Percentiles rank a stretch among this genome's conserved stretches.
Conservation (phyloP, 2,888 invertebrate species). For the Eilema sororculum region DNA sequence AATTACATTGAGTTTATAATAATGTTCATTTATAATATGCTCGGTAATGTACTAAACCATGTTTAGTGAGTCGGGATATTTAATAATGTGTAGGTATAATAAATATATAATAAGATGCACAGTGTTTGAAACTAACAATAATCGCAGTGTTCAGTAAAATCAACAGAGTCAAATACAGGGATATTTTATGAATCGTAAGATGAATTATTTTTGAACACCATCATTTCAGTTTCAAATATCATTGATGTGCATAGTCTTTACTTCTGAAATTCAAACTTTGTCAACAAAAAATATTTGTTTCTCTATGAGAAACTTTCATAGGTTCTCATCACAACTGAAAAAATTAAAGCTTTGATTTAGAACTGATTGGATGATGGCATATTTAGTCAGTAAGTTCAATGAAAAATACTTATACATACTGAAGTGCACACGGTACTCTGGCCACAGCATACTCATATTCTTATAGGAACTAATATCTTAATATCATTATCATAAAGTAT, state of each 20-base stretch:
- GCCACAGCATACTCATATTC: constrained; percentile 55
- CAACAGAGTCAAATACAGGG: constrained; percentile 86
- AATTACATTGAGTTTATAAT: not conserved
- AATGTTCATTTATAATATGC: no score
- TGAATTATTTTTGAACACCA: constrained; percentile 67
- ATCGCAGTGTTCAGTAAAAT: constrained; percentile 81
- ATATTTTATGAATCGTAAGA: constrained; percentile 81
- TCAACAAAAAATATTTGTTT: constrained; percentile 44
- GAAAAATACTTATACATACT: constrained; percentile 60
- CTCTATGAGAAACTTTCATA: constrained; percentile 50
- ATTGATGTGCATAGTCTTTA: constrained; percentile 50
- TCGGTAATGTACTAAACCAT: not conserved
- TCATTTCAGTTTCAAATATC: constrained; percentile 60
- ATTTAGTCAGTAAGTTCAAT: constrained; percentile 70
- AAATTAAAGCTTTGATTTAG: constrained; percentile 85
- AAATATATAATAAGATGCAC: constrained; percentile 29
- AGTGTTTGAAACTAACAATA: constrained; percentile 74
- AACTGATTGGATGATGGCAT: constrained; percentile 81
- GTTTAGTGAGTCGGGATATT: not conserved
- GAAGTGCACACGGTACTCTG: constrained; percentile 72
- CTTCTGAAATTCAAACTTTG: constrained; percentile 50
- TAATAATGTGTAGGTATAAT: not conserved
- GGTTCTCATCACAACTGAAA: constrained; percentile 63
- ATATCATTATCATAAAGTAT: constrained; percentile 59
- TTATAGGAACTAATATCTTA: constrained; percentile 43